Evolutionary conservation across 2,797 vertebrate species (phyloP).

Genomic region (Sylvilagus floridanus): DNA sequence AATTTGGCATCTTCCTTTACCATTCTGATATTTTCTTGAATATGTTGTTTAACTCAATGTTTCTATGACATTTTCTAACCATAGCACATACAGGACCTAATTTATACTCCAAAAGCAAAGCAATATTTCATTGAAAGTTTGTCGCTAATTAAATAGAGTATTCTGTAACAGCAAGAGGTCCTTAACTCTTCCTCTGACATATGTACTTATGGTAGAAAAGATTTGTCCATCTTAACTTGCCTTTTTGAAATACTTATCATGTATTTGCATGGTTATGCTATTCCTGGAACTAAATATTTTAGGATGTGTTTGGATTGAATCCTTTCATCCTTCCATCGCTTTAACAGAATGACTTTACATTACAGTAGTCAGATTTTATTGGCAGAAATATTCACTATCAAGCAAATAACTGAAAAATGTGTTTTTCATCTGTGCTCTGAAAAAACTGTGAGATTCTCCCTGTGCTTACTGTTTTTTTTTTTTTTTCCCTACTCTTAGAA

Average conservation of each 20-base stretch:
- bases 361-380: background rate
- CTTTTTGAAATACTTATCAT: background rate
- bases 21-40: background rate
- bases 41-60: background rate
- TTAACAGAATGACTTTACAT: background rate
- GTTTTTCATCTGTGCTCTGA: slow-evolving; percentile 12
- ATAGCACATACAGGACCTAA: background rate
- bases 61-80: background rate
- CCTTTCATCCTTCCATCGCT: background rate
- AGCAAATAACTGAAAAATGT: slow-evolving; percentile 5
- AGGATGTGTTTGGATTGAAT: background rate
- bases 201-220: background rate
- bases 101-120: background rate
- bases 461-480: slow-evolving; percentile 21
- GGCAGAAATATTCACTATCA: background rate
- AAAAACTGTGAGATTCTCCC: background rate
- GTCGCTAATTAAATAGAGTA: background rate
- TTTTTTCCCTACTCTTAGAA: slow-evolving; percentile 15
- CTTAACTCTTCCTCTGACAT: background rate
- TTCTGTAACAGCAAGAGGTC: background rate
- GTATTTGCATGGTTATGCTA: background rate
- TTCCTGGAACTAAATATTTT: background rate
- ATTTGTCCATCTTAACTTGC: background rate
- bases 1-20: background rate
- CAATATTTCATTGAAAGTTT: background rate